Evolutionary conservation across 1,140 invertebrate genomes (phyloP).

Genomic region (Drosophila jambulina): DNA sequence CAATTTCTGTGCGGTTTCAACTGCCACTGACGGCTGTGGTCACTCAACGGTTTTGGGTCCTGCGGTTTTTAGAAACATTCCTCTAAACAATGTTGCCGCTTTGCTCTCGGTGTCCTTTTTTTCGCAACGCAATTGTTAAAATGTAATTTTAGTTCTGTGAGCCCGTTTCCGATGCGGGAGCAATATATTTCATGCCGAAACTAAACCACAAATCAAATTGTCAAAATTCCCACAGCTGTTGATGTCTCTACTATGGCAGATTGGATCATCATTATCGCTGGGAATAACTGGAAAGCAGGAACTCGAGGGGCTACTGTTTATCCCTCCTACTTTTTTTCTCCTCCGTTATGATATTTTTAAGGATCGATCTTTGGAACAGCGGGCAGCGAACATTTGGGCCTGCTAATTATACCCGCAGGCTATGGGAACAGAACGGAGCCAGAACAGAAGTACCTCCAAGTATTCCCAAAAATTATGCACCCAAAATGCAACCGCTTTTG

Average conservation of each 20-base stretch:
- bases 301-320: constrained; percentile 55
- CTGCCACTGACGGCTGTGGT: constrained; percentile 66
- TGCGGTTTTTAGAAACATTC: constrained; percentile 50
- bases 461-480: constrained; percentile 68
- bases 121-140: constrained; percentile 44
- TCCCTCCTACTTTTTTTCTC: not conserved
- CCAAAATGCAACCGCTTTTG: constrained; percentile 72
- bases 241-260: constrained; percentile 66
- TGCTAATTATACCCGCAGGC: constrained; percentile 74
- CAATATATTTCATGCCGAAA: constrained; percentile 22
- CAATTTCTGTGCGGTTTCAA: constrained; percentile 57
- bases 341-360: constrained; percentile 9
- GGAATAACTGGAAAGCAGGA: constrained; percentile 55
- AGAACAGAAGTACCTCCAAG: constrained; percentile 23
- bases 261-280: constrained; percentile 32
- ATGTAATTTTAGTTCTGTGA: constrained; percentile 36
- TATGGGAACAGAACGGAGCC: constrained; percentile 20
- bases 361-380: constrained; percentile 53
- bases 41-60: constrained; percentile 26
- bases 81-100: constrained; percentile 55
- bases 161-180: constrained; percentile 10
- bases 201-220: constrained; percentile 76
- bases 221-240: constrained; percentile 70
- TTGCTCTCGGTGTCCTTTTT: not conserved
- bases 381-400: constrained; percentile 51